These are phyloP conservation scores for Ornithorhynchus anatinus DNA, from an alignment of 2,113 vertebrate species.

Conservation along the genomic window DNA sequence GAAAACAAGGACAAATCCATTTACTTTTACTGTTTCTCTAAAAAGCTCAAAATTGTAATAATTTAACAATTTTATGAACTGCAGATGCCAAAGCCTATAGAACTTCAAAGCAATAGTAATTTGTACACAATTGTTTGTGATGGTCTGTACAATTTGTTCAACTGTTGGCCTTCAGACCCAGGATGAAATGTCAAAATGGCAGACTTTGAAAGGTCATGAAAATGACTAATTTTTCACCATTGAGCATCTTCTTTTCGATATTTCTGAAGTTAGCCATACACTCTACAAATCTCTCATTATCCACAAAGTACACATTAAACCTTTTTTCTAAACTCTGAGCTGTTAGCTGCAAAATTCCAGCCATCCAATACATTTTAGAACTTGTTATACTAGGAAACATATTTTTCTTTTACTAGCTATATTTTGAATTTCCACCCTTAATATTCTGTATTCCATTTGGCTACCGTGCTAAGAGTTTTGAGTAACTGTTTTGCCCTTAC, in stretches of 20 bases:
- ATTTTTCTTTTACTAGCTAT: no score
- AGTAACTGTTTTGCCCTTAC: no score
- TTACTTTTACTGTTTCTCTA: background rate
- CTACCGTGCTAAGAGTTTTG: no score
- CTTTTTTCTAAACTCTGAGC: no score
- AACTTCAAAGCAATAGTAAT: background rate
- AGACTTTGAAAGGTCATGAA: background rate
- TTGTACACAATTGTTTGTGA: background rate
- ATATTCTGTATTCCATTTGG: no score
- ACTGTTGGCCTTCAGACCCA: background rate
- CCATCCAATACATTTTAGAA: no score
- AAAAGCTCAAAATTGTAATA: background rate
- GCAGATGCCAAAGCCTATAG: background rate
- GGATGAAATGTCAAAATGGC: background rate
- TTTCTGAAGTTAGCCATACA: background rate
- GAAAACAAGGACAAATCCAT: conserved; percentile 5
- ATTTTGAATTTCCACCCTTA: no score
- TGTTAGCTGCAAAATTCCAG: no score
- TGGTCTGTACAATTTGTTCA: background rate
- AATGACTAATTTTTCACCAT: background rate
- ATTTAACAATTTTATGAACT: background rate
- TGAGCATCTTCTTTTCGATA: background rate
- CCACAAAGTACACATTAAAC: no score
- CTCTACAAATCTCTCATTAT: no score
- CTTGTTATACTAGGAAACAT: no score